Evolutionary conservation across 2,113 vertebrate species (phyloP).

Genomic region (Leucosticte australis): DNA sequence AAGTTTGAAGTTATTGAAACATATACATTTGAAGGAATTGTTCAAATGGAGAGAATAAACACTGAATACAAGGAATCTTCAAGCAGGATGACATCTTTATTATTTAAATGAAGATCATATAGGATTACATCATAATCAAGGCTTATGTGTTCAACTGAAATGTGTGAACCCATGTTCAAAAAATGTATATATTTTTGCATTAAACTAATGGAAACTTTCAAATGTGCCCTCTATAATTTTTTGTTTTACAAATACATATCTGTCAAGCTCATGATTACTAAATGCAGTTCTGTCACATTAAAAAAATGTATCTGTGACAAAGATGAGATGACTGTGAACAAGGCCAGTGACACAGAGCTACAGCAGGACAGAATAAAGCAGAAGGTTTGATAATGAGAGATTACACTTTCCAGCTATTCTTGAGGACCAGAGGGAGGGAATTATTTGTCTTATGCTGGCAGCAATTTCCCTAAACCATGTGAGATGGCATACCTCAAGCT

Average conservation of each 20-base stretch:
- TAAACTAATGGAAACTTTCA: conserved; percentile 29
- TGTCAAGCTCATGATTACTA: conserved; percentile 71
- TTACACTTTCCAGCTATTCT: conserved; percentile 78
- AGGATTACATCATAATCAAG: not conserved
- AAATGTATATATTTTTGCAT: conserved; percentile 1
- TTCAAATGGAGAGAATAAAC: not conserved
- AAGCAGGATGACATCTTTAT: not conserved
- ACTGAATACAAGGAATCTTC: not conserved
- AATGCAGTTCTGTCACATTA: conserved; percentile 77
- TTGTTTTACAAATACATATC: conserved; percentile 48
- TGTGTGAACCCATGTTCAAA: not conserved
- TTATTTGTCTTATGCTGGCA: conserved; percentile 88
- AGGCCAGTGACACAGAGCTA: conserved; percentile 65
- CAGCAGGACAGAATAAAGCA: conserved; percentile 74
- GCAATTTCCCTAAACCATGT: conserved; percentile 88
- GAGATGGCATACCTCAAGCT: conserved; percentile 86
- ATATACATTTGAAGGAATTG: not conserved
- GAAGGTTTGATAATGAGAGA: conserved; percentile 87
- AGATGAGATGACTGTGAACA: conserved; percentile 73
- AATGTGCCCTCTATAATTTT: not conserved
- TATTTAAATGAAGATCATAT: not conserved
- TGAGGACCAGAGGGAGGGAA: conserved; percentile 78
- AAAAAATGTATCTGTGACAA: conserved; percentile 72
- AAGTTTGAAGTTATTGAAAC: not conserved
- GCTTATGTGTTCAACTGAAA: conserved; percentile 39